These are phyloP conservation scores for Collichthys lucidus DNA, from an alignment of 2,113 vertebrate species.

Conservation along the genomic window DNA sequence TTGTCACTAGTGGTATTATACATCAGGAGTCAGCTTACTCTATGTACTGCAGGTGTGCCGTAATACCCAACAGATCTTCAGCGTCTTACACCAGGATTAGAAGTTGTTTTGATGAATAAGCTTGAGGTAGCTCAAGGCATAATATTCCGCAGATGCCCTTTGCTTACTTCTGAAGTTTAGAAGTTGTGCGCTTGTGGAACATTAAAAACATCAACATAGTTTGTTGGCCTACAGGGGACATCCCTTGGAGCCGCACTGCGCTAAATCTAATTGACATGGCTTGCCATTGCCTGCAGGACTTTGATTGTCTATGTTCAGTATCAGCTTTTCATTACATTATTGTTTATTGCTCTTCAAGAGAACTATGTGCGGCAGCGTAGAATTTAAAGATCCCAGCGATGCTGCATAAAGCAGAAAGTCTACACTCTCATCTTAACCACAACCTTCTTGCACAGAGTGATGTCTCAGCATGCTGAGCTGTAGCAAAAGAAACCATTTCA, in stretches of 20 bases:
- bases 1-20: slow-evolving; percentile 55
- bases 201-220: slow-evolving; percentile 36
- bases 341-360: slow-evolving; percentile 25
- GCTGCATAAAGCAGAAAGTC: not conserved
- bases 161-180: slow-evolving; percentile 57
- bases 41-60: slow-evolving; percentile 67
- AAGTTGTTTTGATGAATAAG: slow-evolving; percentile 70
- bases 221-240: slow-evolving; percentile 16
- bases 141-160: slow-evolving; percentile 48
- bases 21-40: slow-evolving; percentile 62
- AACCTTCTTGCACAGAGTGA: not conserved
- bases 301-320: slow-evolving; percentile 29
- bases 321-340: slow-evolving; percentile 33
- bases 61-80: slow-evolving; percentile 66
- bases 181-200: slow-evolving; percentile 42
- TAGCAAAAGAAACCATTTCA: not conserved
- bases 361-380: not conserved
- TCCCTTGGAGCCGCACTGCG: slow-evolving; percentile 11
- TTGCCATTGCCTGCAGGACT: slow-evolving; percentile 15
- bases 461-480: slow-evolving; percentile 8
- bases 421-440: not conserved
- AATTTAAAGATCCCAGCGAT: slow-evolving; percentile 32
- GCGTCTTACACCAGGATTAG: slow-evolving; percentile 74
- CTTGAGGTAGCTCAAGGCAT: slow-evolving; percentile 52
- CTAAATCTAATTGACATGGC: slow-evolving; percentile 46